Evolutionary conservation across 1,140 invertebrate species (phyloP).

Genomic region (Phenacoccus solenopsis): DNA sequence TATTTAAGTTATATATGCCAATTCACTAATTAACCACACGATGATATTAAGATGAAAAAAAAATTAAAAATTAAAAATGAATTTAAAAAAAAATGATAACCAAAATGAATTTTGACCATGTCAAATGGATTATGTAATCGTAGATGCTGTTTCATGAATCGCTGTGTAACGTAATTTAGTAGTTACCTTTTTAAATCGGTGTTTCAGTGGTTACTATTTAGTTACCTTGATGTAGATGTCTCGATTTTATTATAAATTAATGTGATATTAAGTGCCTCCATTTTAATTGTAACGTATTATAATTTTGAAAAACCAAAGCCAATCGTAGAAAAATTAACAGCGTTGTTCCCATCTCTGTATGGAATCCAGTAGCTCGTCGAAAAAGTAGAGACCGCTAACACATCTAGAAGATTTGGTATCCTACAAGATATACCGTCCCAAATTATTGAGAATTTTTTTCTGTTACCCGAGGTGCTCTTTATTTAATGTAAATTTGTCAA

Average conservation of each 20-base stretch:
- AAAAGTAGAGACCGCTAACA: background rate
- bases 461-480: background rate
- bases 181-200: background rate
- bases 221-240: background rate
- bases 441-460: background rate
- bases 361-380: background rate
- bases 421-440: background rate
- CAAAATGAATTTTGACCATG: no score
- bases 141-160: no score
- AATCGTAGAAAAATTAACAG: background rate
- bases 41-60: background rate
- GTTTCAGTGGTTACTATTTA: background rate
- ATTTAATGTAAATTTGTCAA: background rate
- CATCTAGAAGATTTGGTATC: no score
- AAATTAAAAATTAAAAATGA: background rate
- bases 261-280: constrained; percentile 16
- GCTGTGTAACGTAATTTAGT: no score
- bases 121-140: no score
- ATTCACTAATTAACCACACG: background rate
- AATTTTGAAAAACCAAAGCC: background rate
- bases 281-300: background rate
- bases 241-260: constrained; percentile 3
- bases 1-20: background rate
- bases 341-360: no score
- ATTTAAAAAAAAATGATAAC: no score